Percentiles rank a stretch among this genome's conserved stretches.
phyloP scores from a whole-genome alignment of 1,140 invertebrate species.

The Aculops lycopersici region DNA sequence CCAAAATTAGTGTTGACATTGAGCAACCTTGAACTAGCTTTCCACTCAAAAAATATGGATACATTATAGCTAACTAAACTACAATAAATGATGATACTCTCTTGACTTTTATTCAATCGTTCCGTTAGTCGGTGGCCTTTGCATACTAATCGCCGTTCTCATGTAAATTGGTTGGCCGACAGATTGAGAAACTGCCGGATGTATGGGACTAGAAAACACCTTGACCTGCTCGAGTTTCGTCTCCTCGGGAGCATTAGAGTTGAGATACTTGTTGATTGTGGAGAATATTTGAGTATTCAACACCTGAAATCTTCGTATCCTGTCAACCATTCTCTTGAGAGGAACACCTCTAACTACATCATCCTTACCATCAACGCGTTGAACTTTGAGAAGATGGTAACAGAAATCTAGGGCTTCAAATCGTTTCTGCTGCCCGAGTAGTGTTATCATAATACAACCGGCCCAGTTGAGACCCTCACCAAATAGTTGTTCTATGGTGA shows the following conservation, averaged over 20 bases:
- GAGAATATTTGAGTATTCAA: constrained; percentile 95
- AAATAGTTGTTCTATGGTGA: constrained; percentile 88
- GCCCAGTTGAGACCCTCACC: constrained; percentile 97
- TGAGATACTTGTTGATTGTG: constrained; percentile 76
- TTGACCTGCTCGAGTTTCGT: constrained; percentile 77
- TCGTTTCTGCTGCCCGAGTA: constrained; percentile 70
- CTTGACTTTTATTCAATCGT: too few relatives aligned
- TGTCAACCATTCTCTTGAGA: constrained; percentile 79
- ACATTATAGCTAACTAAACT: too few relatives aligned
- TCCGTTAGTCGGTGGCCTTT: too few relatives aligned
- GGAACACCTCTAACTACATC: constrained; percentile 77
- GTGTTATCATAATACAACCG: constrained; percentile 85
- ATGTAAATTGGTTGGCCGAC: constrained; percentile 7
- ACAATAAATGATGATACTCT: too few relatives aligned
- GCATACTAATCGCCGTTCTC: constrained; percentile 6
- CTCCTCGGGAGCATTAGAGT: constrained; percentile 32
- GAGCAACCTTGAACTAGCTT: too few relatives aligned
- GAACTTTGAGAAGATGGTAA: constrained; percentile 84
- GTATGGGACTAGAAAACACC: constrained; percentile 75
- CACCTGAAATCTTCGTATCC: constrained; percentile 85
- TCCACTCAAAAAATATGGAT: too few relatives aligned
- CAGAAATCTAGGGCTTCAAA: constrained; percentile 97
- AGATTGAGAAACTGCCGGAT: constrained; percentile 18
- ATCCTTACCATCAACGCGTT: constrained; percentile 82
- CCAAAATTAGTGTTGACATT: too few relatives aligned